Evolutionary conservation across 2,797 vertebrate genomes (phyloP).

Genomic region (Siniperca undulata): DNA sequence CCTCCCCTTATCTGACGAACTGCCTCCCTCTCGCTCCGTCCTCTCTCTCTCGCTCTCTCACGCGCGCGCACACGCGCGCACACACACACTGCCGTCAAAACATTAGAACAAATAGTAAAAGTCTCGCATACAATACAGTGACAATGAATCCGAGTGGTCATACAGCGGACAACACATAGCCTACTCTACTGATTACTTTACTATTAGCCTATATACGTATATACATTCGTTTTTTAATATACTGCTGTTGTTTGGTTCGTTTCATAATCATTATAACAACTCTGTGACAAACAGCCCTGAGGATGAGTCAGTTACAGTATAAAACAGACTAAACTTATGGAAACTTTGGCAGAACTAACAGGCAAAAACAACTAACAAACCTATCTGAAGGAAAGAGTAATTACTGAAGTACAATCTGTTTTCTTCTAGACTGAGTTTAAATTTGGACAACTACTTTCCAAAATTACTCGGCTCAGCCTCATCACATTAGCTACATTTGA

Average conservation of each 20-base stretch:
- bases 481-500: constrained; percentile 79
- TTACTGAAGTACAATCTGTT: not conserved
- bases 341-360: constrained; percentile 3
- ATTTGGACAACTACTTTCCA: constrained; percentile 37
- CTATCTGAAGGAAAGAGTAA: not conserved
- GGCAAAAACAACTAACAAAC: not conserved
- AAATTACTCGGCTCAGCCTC: constrained; percentile 45
- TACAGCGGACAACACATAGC: not conserved
- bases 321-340: not conserved
- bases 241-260: not conserved
- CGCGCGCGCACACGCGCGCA: not conserved
- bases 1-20: constrained; percentile 84
- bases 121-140: not conserved
- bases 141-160: not conserved
- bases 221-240: not conserved
- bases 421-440: not conserved
- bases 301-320: not conserved
- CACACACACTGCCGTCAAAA: constrained; percentile 22
- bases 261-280: not conserved
- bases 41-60: constrained; percentile 29
- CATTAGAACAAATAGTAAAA: constrained; percentile 37
- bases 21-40: constrained; percentile 62
- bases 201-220: not conserved
- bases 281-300: not conserved
- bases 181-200: no score